Evolutionary conservation across 2,888 invertebrate species (phyloP), one percentile per base, ranked within the genome.

Genomic region (Marasmarcha lunaedactyla): DNA sequence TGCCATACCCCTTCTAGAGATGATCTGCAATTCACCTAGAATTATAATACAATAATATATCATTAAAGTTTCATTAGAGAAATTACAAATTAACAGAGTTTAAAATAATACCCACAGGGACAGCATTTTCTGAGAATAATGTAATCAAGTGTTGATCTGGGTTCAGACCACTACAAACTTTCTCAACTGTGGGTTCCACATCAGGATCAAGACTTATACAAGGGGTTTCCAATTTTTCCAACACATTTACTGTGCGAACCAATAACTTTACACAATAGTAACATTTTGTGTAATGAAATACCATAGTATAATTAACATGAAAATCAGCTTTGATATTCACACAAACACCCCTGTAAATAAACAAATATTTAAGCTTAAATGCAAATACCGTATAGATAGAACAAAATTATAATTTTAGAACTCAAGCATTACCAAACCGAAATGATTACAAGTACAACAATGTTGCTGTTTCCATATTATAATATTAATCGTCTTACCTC

Each of bases 1-100:
- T 94, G 94, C 95, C 95, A 97, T n/a, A 96, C 95, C 41, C 96
- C 96, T 85, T 97, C 96, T 30, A 97, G 76, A 4, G 95, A 94
- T 2, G 96, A 95, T 43, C 96, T 87, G 58, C 96, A 97, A 71
- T 96, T 96, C 1, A 95, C 89, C 84, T 84, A 45, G 12, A 54
- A 55, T 14, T 36, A 25, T n/a, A n/a, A n/a, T n/a, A n/a, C n/a
- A n/a, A n/a, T n/a, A n/a, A n/a, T n/a, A n/a, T n/a, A n/a, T n/a
- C n/a, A n/a, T n/a, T n/a, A n/a, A n/a, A n/a, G n/a, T n/a, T n/a
- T n/a, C n/a, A n/a, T n/a, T n/a, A n/a, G n/a, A n/a, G n/a, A n/a
- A n/a, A 25, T 5, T 25, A 25, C 25, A 25, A 25, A 25, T 14
- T 27, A 44, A 45, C 35, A 35, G n/a, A n/a, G 13, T 38, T 38